phyloP scores from a whole-genome alignment of 2,888 invertebrate genomes.

The Quadroppia sp. region DNA sequence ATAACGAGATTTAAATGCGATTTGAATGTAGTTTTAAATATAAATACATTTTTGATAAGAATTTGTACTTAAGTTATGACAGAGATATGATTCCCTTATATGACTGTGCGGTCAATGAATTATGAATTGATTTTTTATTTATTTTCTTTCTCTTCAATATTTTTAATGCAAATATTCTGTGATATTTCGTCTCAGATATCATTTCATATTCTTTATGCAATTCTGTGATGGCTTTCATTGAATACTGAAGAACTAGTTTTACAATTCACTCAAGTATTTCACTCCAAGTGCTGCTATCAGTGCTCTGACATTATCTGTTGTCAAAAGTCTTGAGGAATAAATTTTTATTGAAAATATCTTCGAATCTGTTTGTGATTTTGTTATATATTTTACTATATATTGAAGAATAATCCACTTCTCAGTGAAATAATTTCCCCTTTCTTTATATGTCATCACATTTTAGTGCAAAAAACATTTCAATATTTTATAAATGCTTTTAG shows the following conservation, averaged over 20 bases:
- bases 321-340: not conserved
- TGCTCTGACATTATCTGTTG: not conserved
- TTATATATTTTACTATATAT: too few relatives aligned
- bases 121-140: not conserved
- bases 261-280: constrained; percentile 19
- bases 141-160: not conserved
- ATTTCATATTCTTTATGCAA: not conserved
- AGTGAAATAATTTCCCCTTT: not conserved
- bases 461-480: not conserved
- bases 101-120: constrained; percentile 2
- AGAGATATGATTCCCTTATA: not conserved
- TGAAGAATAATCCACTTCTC: not conserved
- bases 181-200: not conserved
- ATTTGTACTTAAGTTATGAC: too few relatives aligned
- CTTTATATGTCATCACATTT: too few relatives aligned
- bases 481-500: not conserved
- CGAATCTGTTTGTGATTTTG: not conserved
- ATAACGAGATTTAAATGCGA: too few relatives aligned
- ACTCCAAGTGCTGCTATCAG: not conserved
- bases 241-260: constrained; percentile 12
- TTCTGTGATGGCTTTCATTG: not conserved
- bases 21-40: not conserved
- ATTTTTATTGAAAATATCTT: not conserved
- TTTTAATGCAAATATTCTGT: not conserved
- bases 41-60: too few relatives aligned